Evolutionary conservation across 2,797 vertebrate genomes (phyloP).

Genomic region (Bufotes viridis): DNA sequence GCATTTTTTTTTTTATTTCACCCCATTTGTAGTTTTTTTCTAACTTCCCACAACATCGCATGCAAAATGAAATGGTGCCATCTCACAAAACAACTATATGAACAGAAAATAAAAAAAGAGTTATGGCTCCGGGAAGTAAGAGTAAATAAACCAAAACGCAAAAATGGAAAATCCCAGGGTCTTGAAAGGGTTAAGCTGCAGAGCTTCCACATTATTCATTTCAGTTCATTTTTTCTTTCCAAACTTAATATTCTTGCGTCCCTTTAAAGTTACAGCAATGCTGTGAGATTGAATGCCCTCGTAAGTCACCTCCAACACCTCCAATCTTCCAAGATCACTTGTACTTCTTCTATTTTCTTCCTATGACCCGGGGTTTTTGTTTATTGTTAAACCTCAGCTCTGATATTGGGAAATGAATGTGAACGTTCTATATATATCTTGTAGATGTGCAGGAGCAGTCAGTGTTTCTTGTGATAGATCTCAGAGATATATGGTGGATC

Average conservation of each 20-base stretch:
- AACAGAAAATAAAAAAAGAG: too few species aligned
- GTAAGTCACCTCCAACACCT: not conserved
- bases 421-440: constrained; percentile 7
- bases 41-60: too few species aligned
- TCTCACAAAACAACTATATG: too few species aligned
- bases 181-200: not conserved
- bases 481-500: constrained; percentile 22
- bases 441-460: not conserved
- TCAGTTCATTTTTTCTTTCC: not conserved
- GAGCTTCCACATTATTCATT: constrained; percentile 6
- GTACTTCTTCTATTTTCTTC: not conserved
- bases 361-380: constrained; percentile 18
- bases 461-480: constrained; percentile 23
- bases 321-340: not conserved
- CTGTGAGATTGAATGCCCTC: not conserved
- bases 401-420: constrained; percentile 9
- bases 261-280: not conserved
- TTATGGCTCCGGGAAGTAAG: too few species aligned
- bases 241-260: constrained; percentile 5
- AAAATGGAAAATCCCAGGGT: too few species aligned
- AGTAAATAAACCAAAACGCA: too few species aligned
- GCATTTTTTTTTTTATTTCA: too few species aligned
- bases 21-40: too few species aligned
- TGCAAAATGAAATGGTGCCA: too few species aligned
- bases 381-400: constrained; percentile 30